A percentile compares a stretch with the other conserved stretches of the same genome.
Conservation (phyloP, 2,797 vertebrate species). For the Pterois miles region DNA sequence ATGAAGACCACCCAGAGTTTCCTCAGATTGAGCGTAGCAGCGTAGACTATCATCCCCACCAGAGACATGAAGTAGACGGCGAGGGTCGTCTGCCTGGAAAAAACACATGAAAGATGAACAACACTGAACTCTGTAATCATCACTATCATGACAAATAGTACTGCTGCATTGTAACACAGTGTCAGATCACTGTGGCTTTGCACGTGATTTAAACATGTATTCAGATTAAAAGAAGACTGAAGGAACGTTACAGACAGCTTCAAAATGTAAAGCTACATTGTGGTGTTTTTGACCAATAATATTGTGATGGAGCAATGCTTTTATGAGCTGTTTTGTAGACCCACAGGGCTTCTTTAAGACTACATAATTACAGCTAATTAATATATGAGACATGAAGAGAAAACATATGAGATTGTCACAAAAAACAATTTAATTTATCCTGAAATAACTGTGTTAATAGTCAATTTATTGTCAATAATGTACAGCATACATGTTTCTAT, state of each 20-base stretch:
- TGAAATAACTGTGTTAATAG: too few relatives aligned
- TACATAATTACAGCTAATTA: background rate
- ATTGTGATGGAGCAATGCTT: background rate
- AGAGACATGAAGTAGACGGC: slow-evolving; percentile 91
- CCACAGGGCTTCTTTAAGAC: background rate
- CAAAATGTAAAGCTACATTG: background rate
- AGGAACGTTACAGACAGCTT: background rate
- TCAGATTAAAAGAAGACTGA: background rate
- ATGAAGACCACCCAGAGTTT: slow-evolving; percentile 96
- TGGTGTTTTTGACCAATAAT: background rate
- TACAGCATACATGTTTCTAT: too few relatives aligned
- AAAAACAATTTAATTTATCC: too few relatives aligned
- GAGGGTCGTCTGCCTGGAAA: slow-evolving; percentile 90
- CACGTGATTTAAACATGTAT: background rate
- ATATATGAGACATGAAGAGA: background rate
- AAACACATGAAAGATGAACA: background rate
- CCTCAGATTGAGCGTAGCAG: slow-evolving; percentile 87
- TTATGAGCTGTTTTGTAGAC: background rate
- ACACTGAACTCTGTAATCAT: background rate
- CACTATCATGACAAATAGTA: background rate
- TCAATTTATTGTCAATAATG: too few relatives aligned
- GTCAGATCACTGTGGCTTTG: background rate
- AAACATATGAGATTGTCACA: background rate
- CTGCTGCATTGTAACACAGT: background rate
- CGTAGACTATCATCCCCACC: slow-evolving; percentile 91